phyloP scores from a whole-genome alignment of 2,888 invertebrate species.

The Agriopis marginaria region DNA sequence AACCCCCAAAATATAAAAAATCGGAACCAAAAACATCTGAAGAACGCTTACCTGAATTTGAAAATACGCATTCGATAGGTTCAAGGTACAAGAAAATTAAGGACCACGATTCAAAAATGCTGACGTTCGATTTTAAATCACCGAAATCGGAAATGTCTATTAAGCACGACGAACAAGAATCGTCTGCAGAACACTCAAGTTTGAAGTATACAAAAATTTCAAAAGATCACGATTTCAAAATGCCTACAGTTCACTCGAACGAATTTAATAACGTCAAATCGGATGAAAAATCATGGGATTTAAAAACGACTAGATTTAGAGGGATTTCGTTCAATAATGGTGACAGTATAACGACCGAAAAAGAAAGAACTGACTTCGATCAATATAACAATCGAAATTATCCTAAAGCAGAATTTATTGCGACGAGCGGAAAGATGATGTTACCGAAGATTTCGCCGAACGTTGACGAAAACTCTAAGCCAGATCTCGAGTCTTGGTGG shows the following conservation, averaged over 20 bases:
- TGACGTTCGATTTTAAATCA: not conserved
- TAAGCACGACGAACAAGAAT: not conserved
- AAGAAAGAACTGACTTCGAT: conserved; percentile 26
- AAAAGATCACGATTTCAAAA: not conserved
- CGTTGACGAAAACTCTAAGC: not conserved
- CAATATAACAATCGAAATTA: conserved; percentile 29
- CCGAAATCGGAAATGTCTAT: not conserved
- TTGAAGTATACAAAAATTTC: not conserved
- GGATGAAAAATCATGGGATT: not conserved
- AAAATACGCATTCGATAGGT: not conserved
- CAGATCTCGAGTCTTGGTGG: conserved; percentile 13
- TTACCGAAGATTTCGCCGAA: not conserved
- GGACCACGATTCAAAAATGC: not conserved
- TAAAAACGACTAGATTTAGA: conserved; percentile 5
- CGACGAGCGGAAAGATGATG: conserved; percentile 22
- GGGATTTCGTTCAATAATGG: not conserved
- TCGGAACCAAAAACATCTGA: not conserved
- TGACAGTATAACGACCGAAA: conserved; percentile 13
- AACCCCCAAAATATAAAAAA: not conserved
- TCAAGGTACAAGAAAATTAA: not conserved
- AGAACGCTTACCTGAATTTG: not conserved
- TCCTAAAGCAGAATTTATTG: conserved; percentile 20
- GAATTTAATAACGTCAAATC: not conserved
- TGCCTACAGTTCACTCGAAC: not conserved
- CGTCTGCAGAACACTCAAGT: not conserved